phyloP scores from a whole-genome alignment of 2,113 vertebrate genomes.

The Ahaetulla prasina region DNA sequence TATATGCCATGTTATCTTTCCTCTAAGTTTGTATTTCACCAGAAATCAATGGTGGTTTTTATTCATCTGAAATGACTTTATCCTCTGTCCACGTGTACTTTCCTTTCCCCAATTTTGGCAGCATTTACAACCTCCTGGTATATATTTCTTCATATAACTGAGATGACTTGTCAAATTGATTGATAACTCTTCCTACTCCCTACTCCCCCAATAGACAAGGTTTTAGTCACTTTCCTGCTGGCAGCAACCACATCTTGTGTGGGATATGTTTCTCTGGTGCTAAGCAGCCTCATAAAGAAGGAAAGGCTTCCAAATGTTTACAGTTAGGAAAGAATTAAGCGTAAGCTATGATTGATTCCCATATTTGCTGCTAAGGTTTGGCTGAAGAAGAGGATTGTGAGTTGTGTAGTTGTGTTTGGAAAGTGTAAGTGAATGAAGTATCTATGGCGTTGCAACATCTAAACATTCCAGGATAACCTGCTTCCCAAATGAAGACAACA shows the following conservation, averaged over 20 bases:
- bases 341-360: background rate
- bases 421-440: background rate
- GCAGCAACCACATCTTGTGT: slow-evolving; percentile 5
- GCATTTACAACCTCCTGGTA: slow-evolving; percentile 7
- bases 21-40: background rate
- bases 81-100: background rate
- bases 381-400: background rate
- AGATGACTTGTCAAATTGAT: slow-evolving; percentile 36
- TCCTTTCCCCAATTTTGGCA: background rate
- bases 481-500: background rate
- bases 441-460: background rate
- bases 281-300: slow-evolving; percentile 8
- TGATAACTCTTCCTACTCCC: slow-evolving; percentile 14
- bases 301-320: slow-evolving; percentile 9
- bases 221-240: background rate
- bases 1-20: background rate
- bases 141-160: slow-evolving; percentile 23
- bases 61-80: slow-evolving; percentile 37
- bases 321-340: slow-evolving; percentile 24
- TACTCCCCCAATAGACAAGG: slow-evolving; percentile 3
- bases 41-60: slow-evolving; percentile 32
- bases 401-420: background rate
- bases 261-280: background rate
- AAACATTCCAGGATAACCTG: background rate
- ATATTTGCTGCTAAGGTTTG: slow-evolving; percentile 4